Percentiles rank a stretch among this genome's conserved stretches.
Evolutionary conservation across 2,113 vertebrate genomes (phyloP).

Genomic region (Salvelinus namaycush): DNA sequence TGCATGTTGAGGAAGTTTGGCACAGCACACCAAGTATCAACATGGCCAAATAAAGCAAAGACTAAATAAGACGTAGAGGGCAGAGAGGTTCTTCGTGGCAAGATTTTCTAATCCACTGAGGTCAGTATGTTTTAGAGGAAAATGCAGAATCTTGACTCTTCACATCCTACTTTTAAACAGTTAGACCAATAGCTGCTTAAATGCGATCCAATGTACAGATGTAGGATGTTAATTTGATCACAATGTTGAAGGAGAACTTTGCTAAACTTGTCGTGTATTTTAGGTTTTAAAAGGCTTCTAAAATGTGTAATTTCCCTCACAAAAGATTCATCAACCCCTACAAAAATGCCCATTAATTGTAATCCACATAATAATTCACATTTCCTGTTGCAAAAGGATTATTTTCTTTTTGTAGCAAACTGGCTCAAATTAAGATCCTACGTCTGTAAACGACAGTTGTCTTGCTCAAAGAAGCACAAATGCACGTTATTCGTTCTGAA

Average conservation of each 20-base stretch:
- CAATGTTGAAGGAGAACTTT: no score
- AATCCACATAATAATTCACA: no score
- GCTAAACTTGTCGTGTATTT: no score
- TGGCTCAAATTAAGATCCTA: no score
- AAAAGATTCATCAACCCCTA: no score
- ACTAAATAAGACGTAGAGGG: conserved; percentile 34
- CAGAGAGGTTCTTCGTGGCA: conserved; percentile 3
- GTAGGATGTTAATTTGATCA: no score
- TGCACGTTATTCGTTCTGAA: not conserved
- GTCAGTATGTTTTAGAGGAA: conserved; percentile 36
- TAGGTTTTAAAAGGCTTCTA: no score
- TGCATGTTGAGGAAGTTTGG: conserved; percentile 24
- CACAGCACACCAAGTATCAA: conserved; percentile 19
- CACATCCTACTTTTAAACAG: conserved; percentile 18
- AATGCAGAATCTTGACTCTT: conserved; percentile 22
- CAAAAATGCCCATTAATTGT: no score
- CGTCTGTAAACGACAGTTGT: not conserved
- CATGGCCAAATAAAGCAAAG: conserved; percentile 52
- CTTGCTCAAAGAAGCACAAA: conserved; percentile 6
- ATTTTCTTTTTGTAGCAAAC: no score
- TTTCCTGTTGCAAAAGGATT: no score
- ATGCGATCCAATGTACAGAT: conserved; percentile 6
- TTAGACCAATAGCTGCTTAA: conserved; percentile 31
- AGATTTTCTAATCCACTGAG: not conserved
- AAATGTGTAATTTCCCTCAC: no score